Base-by-base conservation (phyloP, 1,140 invertebrate species). In the Vanessa atalanta region DNA sequence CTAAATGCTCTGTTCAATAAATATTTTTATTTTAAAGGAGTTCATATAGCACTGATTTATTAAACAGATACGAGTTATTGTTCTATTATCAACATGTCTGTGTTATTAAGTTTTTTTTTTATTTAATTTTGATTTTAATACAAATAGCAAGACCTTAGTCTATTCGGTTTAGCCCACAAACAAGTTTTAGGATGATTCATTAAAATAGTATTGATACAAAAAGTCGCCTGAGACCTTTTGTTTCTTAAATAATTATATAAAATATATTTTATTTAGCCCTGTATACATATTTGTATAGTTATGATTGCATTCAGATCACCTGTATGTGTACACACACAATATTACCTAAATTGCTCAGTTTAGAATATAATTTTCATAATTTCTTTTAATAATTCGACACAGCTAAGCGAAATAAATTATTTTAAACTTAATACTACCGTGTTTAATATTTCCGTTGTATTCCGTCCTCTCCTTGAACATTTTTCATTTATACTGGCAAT, bases 401-500 rank as follows among this genome's bases (percentile, higher is more conserved):
- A 63, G 37, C 37, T 67, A 86, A 78, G 78, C 77, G 61, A 84
- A 83, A 83, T 83, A 81, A 83, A 80, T 81, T 77, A 79, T 70
- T 69, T 76, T 73, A 78, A 85, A 79, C 84, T 88, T 85, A 85
- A 81, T 65, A 23, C 78, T 85, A 87, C 20, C 26, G 68, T 75
- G 73, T 73, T 79, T 75, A 79, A 86, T 72, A 85, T 82, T 84
- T 79, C 83, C 80, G 76, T 82, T 72, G 75, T 70, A 43, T 51
- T 37, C 16, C 53, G n/a, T 55, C n/a, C 5, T 15, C 31, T 60
- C 16, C 55, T 43, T 43, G 37, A 57, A 57, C 23, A 57, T 12
- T 57, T 57, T 2, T 51, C 13, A 51, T 51, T 23, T 43, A 71
- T 71, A 75, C 72, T 84, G 82, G 82, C 83, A 88, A 84, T 65